Percentiles rank a stretch among this genome's conserved stretches.
phyloP scores from a whole-genome alignment of 2,797 vertebrate genomes.

The Myoxocephalus aenaeus region DNA sequence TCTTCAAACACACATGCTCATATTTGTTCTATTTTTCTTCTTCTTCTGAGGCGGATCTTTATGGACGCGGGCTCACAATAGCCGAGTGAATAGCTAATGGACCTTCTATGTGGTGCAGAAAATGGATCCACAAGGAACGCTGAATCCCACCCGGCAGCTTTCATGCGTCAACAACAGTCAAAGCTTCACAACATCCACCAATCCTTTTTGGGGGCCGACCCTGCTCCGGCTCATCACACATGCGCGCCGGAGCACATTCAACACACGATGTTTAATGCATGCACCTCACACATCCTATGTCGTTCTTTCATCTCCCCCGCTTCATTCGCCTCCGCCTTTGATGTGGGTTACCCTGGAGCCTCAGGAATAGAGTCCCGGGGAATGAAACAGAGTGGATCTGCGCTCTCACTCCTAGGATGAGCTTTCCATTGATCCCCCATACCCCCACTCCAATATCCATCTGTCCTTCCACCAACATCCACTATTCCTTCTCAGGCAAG shows the following conservation, averaged over 20 bases:
- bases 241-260: conserved; percentile 33
- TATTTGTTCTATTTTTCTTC: conserved; percentile 26
- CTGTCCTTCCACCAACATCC: conserved; percentile 12
- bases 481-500: conserved; percentile 7
- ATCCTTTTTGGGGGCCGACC: conserved; percentile 57
- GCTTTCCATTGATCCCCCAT: conserved; percentile 62
- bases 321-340: conserved; percentile 73
- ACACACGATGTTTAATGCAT: conserved; percentile 58
- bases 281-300: conserved; percentile 65
- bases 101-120: conserved; percentile 24
- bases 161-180: conserved; percentile 56
- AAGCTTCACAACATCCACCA: conserved; percentile 40
- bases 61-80: conserved; percentile 19
- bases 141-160: conserved; percentile 47
- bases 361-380: conserved; percentile 63
- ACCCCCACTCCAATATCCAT: background rate
- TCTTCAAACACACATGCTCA: conserved; percentile 53
- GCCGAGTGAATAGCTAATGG: conserved; percentile 37
- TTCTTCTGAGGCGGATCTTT: conserved; percentile 33
- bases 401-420: conserved; percentile 41
- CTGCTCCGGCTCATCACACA: conserved; percentile 33
- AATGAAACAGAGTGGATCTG: conserved; percentile 67
- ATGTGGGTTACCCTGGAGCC: conserved; percentile 73
- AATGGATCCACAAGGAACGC: background rate
- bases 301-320: conserved; percentile 75